These are phyloP conservation scores for Oscheius sp. DNA, from an alignment of 2,888 invertebrate genomes.

Conservation along the genomic window DNA sequence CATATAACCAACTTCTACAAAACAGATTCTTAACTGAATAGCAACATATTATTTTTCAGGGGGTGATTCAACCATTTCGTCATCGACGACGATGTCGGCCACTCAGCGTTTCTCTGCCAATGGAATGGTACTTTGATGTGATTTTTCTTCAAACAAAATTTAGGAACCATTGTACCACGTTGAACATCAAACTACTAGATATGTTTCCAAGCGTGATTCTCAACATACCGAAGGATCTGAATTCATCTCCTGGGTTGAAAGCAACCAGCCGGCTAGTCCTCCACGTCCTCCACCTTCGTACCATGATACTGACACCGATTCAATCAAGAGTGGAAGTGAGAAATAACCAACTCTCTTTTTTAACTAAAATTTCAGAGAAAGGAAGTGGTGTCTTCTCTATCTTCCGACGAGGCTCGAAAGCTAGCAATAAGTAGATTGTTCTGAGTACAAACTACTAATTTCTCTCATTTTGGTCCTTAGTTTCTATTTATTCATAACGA, in stretches of 20 bases:
- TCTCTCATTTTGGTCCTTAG: neutral
- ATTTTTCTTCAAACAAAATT: neutral
- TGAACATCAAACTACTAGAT: constrained; percentile 40
- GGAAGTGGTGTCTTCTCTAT: constrained; percentile 18
- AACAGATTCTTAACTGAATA: neutral
- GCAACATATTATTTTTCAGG: constrained; percentile 8
- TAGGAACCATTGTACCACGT: constrained; percentile 44
- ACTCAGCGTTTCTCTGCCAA: neutral
- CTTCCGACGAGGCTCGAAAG: constrained; percentile 27
- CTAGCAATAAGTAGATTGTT: constrained; percentile 16
- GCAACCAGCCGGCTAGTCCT: constrained; percentile 25
- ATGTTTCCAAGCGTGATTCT: constrained; percentile 30
- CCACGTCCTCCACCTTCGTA: constrained; percentile 17
- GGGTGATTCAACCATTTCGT: constrained; percentile 10
- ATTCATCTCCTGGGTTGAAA: constrained; percentile 54
- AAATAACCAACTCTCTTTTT: too few species aligned
- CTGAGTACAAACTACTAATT: constrained; percentile 1
- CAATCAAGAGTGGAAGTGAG: constrained; percentile 37
- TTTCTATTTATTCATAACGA: neutral
- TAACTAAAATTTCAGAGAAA: constrained; percentile 14
- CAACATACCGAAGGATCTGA: constrained; percentile 34
- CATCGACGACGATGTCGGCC: neutral
- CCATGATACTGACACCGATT: constrained; percentile 43
- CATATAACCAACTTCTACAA: neutral
- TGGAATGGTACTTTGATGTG: neutral